These are phyloP conservation scores for Aleiodes testaceus DNA, from an alignment of 2,888 invertebrate species.

Conservation along the genomic window DNA sequence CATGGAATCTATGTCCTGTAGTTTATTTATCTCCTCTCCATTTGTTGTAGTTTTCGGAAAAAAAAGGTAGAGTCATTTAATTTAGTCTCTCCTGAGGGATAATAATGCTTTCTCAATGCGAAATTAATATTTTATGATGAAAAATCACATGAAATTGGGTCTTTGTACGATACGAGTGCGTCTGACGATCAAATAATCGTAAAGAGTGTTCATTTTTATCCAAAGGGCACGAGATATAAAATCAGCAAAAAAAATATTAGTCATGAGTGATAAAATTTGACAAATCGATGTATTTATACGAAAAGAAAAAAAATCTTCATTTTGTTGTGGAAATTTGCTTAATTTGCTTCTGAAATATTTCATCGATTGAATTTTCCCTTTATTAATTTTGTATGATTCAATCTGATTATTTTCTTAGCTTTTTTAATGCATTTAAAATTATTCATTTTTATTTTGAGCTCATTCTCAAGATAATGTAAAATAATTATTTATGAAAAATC, in stretches of 20 bases:
- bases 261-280: no score
- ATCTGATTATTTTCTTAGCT: not conserved
- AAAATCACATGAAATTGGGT: constrained; percentile 54
- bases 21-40: not conserved
- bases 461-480: not conserved
- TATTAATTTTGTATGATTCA: not conserved
- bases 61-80: not conserved
- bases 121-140: not conserved
- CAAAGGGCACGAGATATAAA: no score
- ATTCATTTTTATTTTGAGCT: not conserved
- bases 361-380: no score
- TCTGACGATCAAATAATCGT: constrained; percentile 41
- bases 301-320: no score
- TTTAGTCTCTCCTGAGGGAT: not conserved
- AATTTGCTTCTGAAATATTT: no score
- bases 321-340: no score
- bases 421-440: not conserved
- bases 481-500: not conserved
- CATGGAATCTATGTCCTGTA: constrained; percentile 4
- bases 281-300: no score
- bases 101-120: constrained; percentile 4
- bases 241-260: no score
- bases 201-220: constrained; percentile 35
- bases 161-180: constrained; percentile 70
- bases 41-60: not conserved